Evolutionary conservation across 92 coral and sea anemone genomes (phyloP), one percentile per base, ranked within the genome.

Genomic region (Muricea muricata): DNA sequence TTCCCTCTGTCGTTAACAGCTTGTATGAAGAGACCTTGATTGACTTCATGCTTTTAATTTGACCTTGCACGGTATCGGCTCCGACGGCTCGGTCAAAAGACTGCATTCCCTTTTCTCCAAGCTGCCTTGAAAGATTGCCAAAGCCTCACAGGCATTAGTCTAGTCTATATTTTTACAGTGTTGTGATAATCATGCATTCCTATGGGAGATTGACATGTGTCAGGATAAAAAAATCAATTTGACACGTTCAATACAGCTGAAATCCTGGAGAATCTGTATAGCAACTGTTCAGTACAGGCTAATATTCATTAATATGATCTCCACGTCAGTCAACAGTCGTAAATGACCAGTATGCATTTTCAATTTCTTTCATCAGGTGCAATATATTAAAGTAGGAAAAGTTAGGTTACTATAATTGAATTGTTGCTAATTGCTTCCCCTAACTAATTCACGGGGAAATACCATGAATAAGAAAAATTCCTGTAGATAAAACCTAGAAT

Each of bases 1-100:
- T n/a, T n/a, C n/a, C n/a, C n/a, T n/a, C n/a, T n/a, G n/a, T n/a
- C n/a, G n/a, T n/a, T n/a, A n/a, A n/a, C n/a, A n/a, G n/a, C n/a
- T n/a, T 57, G 25, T 45, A 12, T 45, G 11, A 55, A 29, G 4
- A 13, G 70, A 25, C 70, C 70, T 63, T 63, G 70, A 63, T 5
- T 63, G 70, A 63, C 70, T 63, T 37, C 2, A 1, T 24, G 68
- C 68, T 2, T 60, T n/a, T 57, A 24, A 57, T 12, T 29, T 63
- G 70, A 63, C 70, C 70, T 63, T 63, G 70, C 13, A n/a, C 34
- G 39, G 12, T 63, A 25, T 37, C 42, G n/a, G n/a, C n/a, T n/a
- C n/a, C n/a, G n/a, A n/a, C n/a, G 5, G 42, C 5, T 0, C 50
- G 14, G n/a, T 21, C 3, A 57, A 20, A 23, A 20, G 12, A 63